Base-by-base conservation (phyloP, 2,113 vertebrate species). In the Osmerus eperlanus region DNA sequence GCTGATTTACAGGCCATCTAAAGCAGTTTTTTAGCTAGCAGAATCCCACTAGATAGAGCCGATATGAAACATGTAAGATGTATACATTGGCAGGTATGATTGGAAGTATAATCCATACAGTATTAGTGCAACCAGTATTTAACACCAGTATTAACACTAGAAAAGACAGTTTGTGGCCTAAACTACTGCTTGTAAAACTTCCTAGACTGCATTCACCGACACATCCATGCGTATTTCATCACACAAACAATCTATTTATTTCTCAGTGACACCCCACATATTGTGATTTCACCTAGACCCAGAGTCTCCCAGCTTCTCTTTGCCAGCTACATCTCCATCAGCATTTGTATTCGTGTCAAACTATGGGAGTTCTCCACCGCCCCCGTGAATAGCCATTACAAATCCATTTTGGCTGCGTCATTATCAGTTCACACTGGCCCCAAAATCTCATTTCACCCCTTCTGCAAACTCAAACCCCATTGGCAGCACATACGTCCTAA, bases 381-480 rank as follows among this genome's bases (percentile, higher is more conserved):
- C 87, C 89, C 87, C 81, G 90, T 70, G 84, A 91, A 90, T 90
- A 90, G 91, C 90, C 91, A 94, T 93, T 92, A 93, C 90, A 90
- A 91, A 96, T 92, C 91, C 83, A 92, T 93, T 93, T 91, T 88
- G 90, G 82, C 84, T 78, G 87, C 91, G 91, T 93, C 91, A 89
- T 94, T 92, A 92, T 87, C 81, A 91, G 91, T 91, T 92, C 91
- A 90, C 87, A 88, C 90, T 88, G 89, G 85, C 91, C 92, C 62
- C 87, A 88, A 93, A 93, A 94, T 95, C 93, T 91, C 91, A 94
- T 95, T 93, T 93, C 91, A 91, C 90, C 77, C 91, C 90, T 88
- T 88, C 77, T 84, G 91, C 88, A 92, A 91, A 93, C 92, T 92
- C 91, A 86, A 85, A 92, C 93, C 88, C 84, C 91, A 93, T 93